Conservation (phyloP, 2,888 invertebrate genomes). For the Coleophora deauratella region DNA sequence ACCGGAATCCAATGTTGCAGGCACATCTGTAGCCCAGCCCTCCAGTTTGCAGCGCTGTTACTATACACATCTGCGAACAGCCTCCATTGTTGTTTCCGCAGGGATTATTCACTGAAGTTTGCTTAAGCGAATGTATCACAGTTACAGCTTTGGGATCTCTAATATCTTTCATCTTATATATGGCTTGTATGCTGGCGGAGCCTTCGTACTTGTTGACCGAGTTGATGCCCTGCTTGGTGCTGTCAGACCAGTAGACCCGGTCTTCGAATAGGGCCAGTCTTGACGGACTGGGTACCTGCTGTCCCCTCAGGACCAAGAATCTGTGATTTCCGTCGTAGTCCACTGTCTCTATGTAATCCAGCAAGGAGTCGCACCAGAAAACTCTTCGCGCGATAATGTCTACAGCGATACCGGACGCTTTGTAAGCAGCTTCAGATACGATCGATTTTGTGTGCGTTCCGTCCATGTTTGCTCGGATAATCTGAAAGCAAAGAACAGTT, state of each 20-base stretch:
- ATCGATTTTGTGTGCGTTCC: conserved; percentile 89
- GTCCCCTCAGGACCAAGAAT: conserved; percentile 85
- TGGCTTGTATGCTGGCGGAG: conserved; percentile 82
- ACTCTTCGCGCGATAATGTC: conserved; percentile 93
- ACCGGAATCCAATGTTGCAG: conserved; percentile 89
- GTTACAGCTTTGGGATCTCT: conserved; percentile 89
- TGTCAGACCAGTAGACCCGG: conserved; percentile 92
- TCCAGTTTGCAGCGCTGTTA: conserved; percentile 82
- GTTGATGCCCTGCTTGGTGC: conserved; percentile 90
- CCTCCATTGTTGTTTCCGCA: conserved; percentile 91
- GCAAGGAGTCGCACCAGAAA: conserved; percentile 96
- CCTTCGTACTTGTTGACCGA: conserved; percentile 91
- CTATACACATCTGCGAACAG: conserved; percentile 95
- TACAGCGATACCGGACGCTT: conserved; percentile 92
- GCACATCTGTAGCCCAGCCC: conserved; percentile 92
- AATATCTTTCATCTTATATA: conserved; percentile 86
- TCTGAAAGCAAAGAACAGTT: conserved; percentile 33
- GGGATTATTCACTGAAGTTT: conserved; percentile 84
- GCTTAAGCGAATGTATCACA: conserved; percentile 85
- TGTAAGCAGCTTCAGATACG: conserved; percentile 93
- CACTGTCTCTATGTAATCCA: conserved; percentile 97
- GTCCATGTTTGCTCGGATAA: conserved; percentile 94
- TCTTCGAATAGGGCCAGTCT: conserved; percentile 89
- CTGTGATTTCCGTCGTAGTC: conserved; percentile 92
- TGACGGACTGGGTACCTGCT: conserved; percentile 89